Evolutionary conservation across 2,113 vertebrate genomes (phyloP).

Genomic region (Ctenomys sociabilis): DNA sequence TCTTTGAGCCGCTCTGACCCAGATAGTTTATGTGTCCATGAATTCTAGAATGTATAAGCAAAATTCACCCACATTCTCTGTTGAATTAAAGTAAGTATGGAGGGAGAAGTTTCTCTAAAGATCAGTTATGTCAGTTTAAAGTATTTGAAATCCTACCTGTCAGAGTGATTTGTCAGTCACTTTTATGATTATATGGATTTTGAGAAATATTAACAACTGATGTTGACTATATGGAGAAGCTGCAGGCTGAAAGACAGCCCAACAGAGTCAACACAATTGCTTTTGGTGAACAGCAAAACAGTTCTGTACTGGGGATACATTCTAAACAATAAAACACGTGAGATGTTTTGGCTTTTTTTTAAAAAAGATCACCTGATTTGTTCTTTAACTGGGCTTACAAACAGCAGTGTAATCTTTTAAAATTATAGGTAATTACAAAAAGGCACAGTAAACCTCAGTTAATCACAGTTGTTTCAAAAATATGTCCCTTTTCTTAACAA

Average conservation of each 20-base stretch:
- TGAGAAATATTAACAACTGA: constrained; percentile 48
- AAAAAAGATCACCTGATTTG: constrained; percentile 64
- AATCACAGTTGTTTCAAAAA: constrained; percentile 81
- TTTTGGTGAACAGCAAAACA: constrained; percentile 44
- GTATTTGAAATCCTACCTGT: constrained; percentile 16
- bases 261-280: constrained; percentile 27
- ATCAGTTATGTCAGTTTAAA: neutral
- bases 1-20: neutral
- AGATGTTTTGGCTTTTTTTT: constrained; percentile 41
- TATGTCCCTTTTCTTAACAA: constrained; percentile 77
- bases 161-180: constrained; percentile 22
- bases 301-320: constrained; percentile 50
- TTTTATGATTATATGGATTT: constrained; percentile 46
- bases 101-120: constrained; percentile 20
- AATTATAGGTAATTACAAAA: constrained; percentile 77
- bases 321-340: constrained; percentile 50
- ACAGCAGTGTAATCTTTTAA: constrained; percentile 74
- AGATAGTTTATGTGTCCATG: neutral
- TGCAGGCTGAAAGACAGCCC: constrained; percentile 30
- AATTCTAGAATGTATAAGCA: constrained; percentile 49
- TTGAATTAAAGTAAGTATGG: constrained; percentile 26
- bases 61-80: constrained; percentile 12
- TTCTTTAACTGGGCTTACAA: constrained; percentile 71
- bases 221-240: constrained; percentile 31
- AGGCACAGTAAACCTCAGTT: constrained; percentile 73